A percentile compares a stretch with the other conserved stretches of the same genome.
Evolutionary conservation across 2,113 vertebrate genomes (phyloP).

Genomic region (Penelope pileata): DNA sequence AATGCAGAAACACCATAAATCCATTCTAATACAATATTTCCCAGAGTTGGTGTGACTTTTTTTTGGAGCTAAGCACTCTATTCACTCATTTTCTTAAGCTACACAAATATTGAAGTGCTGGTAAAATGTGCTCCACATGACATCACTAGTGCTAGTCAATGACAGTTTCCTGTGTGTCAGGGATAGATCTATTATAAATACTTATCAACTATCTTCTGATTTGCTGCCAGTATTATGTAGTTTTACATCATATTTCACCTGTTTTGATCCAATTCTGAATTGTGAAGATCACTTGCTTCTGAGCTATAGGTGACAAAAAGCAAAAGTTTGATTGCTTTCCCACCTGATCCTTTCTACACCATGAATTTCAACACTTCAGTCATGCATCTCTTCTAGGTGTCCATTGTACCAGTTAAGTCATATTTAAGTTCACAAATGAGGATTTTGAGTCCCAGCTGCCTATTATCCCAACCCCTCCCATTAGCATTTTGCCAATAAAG

Average conservation of each 20-base stretch:
- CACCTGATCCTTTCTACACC: neutral
- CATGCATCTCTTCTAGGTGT: neutral
- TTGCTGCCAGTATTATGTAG: neutral
- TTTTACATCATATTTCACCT: neutral
- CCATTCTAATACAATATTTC: neutral
- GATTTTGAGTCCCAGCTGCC: neutral
- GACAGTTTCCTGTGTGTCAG: neutral
- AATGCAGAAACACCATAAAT: neutral
- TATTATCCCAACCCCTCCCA: neutral
- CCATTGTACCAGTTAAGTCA: rapidly evolving
- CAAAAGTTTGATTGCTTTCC: neutral
- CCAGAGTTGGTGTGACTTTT: neutral
- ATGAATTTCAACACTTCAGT: neutral
- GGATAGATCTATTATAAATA: neutral
- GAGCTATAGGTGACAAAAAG: neutral
- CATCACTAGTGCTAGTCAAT: neutral
- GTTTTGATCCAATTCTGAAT: neutral
- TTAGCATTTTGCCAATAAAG: neutral
- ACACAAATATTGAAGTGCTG: neutral
- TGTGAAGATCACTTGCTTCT: neutral
- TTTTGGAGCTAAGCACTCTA: neutral
- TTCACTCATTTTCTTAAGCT: neutral
- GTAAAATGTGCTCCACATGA: neutral
- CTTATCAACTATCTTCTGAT: neutral
- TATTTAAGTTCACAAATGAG: neutral